A percentile compares a stretch with the other conserved stretches of the same genome.
Evolutionary conservation across 2,113 vertebrate species (phyloP).

Genomic region (Lutjanus erythropterus): DNA sequence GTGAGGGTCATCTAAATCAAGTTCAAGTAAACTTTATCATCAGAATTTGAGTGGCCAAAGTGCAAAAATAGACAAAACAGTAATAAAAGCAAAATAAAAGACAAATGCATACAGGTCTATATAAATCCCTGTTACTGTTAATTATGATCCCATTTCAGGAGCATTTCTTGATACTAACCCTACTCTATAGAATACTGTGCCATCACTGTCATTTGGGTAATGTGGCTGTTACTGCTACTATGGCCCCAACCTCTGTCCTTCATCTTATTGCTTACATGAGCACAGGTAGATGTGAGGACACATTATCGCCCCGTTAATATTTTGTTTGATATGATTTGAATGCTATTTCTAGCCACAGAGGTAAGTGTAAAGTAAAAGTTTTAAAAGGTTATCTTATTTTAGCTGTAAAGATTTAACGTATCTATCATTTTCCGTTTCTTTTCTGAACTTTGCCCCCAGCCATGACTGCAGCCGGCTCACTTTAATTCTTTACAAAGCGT

Average conservation of each 20-base stretch:
- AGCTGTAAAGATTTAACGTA: background rate
- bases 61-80: no score
- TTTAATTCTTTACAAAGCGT: conserved; percentile 52
- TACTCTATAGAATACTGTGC: background rate
- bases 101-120: no score
- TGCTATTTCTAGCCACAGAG: background rate
- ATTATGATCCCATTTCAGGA: background rate
- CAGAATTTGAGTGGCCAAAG: no score
- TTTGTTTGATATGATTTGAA: background rate
- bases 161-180: no score
- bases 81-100: no score
- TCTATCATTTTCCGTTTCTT: background rate
- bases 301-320: background rate
- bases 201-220: background rate
- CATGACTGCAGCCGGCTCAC: conserved; percentile 15
- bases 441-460: background rate
- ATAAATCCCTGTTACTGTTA: background rate
- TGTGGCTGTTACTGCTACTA: background rate
- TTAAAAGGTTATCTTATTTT: background rate
- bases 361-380: background rate
- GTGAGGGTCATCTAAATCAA: no score
- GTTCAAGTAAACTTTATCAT: no score
- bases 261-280: background rate
- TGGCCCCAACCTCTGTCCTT: background rate
- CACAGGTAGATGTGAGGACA: background rate